Conservation (phyloP, 2,797 vertebrate genomes). For the Anguilla marmorata region DNA sequence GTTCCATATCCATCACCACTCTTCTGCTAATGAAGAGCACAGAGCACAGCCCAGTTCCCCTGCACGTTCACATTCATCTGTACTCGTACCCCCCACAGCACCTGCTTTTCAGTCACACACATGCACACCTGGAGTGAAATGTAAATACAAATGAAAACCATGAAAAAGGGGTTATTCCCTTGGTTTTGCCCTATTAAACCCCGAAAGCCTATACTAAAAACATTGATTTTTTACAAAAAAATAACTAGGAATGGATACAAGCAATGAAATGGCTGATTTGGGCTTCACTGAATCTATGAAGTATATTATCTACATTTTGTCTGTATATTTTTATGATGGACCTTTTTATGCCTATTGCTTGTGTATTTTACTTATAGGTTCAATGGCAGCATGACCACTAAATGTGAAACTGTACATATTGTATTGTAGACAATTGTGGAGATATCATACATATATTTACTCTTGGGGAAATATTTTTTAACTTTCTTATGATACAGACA, state of each 20-base stretch:
- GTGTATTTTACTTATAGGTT: constrained; percentile 40
- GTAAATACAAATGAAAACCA: constrained; percentile 33
- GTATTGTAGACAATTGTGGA: constrained; percentile 55
- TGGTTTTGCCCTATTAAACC: constrained; percentile 3
- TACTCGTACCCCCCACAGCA: neutral
- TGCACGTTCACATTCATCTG: neutral
- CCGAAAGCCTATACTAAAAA: neutral
- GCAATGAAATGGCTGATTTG: constrained; percentile 13
- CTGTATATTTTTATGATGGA: constrained; percentile 39
- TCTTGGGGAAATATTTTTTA: constrained; percentile 54
- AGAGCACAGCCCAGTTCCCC: neutral
- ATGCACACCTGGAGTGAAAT: constrained; percentile 19
- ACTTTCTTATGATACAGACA: constrained; percentile 51
- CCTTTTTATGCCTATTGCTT: constrained; percentile 40
- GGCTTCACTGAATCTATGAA: constrained; percentile 29
- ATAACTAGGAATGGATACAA: constrained; percentile 15
- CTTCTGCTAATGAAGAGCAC: neutral
- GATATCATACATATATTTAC: constrained; percentile 54
- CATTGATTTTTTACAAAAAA: constrained; percentile 22
- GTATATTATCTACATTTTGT: constrained; percentile 35
- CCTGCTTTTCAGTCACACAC: constrained; percentile 10
- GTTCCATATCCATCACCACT: neutral
- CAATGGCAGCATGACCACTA: constrained; percentile 49
- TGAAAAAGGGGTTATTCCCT: neutral
- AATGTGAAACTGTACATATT: constrained; percentile 55